phyloP scores from a whole-genome alignment of 2,888 invertebrate species.

The Prenolepis imparis region DNA sequence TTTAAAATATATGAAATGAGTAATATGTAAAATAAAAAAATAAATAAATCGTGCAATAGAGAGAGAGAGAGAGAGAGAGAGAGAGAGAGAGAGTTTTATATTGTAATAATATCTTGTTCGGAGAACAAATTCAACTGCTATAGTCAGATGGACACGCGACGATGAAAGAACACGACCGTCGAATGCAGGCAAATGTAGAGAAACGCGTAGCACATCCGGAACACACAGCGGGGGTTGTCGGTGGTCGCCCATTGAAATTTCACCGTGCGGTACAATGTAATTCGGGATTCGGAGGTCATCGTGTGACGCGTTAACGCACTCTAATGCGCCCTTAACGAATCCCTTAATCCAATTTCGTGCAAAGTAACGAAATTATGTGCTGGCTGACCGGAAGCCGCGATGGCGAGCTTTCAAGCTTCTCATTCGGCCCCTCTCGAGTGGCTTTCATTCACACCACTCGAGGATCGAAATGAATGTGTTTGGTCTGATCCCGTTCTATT shows the following conservation, averaged over 20 bases:
- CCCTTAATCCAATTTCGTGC: conserved; percentile 83
- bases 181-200: conserved; percentile 51
- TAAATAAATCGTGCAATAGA: neutral
- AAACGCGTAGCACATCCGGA: conserved; percentile 64
- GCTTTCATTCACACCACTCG: conserved; percentile 61
- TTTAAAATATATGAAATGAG: neutral
- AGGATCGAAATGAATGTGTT: conserved; percentile 48
- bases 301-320: conserved; percentile 74
- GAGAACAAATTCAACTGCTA: conserved; percentile 3
- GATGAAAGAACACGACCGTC: conserved; percentile 21
- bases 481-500: conserved; percentile 41
- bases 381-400: conserved; percentile 82
- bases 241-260: conserved; percentile 71
- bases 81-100: no score
- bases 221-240: conserved; percentile 64
- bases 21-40: neutral
- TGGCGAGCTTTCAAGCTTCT: conserved; percentile 65
- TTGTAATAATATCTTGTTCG: conserved; percentile 12
- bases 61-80: no score
- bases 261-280: conserved; percentile 75
- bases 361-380: conserved; percentile 81
- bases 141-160: neutral
- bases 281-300: conserved; percentile 73
- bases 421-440: conserved; percentile 65
- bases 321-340: conserved; percentile 82